These are phyloP conservation scores for Urocyon cinereoargenteus DNA, from an alignment of 2,797 vertebrate genomes.

Conservation along the genomic window DNA sequence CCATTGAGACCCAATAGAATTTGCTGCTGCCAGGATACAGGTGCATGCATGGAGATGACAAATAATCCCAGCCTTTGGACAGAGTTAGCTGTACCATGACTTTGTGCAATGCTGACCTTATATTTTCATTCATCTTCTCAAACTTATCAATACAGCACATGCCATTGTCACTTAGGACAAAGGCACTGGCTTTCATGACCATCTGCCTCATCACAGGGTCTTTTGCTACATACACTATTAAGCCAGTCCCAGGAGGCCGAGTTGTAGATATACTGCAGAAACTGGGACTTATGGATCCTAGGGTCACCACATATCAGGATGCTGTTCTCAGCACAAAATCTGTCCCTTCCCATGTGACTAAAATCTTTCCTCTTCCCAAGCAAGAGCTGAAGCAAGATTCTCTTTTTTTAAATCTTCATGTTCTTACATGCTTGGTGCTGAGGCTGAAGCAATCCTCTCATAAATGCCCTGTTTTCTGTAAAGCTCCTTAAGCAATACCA, in stretches of 20 bases:
- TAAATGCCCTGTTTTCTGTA: constrained; percentile 95
- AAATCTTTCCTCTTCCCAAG: constrained; percentile 96
- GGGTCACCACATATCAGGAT: constrained; percentile 97
- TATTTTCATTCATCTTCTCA: constrained; percentile 97
- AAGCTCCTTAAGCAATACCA: constrained; percentile 93
- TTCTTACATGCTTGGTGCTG: constrained; percentile 97
- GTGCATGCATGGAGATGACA: constrained; percentile 96
- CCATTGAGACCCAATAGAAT: constrained; percentile 97
- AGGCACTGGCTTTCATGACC: constrained; percentile 95
- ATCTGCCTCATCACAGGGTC: constrained; percentile 95
- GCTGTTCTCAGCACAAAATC: constrained; percentile 95
- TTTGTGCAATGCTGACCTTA: constrained; percentile 94
- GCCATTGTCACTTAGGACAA: constrained; percentile 96
- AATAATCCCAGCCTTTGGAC: constrained; percentile 97
- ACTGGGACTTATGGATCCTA: constrained; percentile 96
- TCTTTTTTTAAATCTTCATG: constrained; percentile 98
- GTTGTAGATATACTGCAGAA: constrained; percentile 95
- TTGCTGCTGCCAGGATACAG: constrained; percentile 95
- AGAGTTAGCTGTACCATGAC: constrained; percentile 98
- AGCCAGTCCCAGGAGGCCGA: constrained; percentile 94
- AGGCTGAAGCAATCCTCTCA: constrained; percentile 93
- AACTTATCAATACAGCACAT: constrained; percentile 98
- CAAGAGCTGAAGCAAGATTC: constrained; percentile 96
- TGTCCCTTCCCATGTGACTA: constrained; percentile 94
- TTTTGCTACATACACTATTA: constrained; percentile 95